Evolutionary conservation across 2,797 vertebrate genomes (phyloP).

Genomic region (Microctenopoma steveboyesi): DNA sequence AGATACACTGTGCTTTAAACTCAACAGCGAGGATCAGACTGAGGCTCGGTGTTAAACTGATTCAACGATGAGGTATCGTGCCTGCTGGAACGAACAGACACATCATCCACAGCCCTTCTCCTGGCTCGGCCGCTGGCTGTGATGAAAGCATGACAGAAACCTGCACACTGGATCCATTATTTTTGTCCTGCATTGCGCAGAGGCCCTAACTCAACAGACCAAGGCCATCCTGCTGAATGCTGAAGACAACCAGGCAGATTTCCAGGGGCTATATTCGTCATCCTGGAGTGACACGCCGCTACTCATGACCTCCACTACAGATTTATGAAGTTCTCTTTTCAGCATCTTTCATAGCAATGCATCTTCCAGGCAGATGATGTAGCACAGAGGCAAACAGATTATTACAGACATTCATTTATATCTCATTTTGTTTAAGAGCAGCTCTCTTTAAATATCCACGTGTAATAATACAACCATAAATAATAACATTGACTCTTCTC

Average conservation of each 20-base stretch:
- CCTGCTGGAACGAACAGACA: slow-evolving; percentile 26
- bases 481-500: too few relatives aligned
- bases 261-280: slow-evolving; percentile 56
- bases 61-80: too few relatives aligned
- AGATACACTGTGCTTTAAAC: not conserved
- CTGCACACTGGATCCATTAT: slow-evolving; percentile 37
- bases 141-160: slow-evolving; percentile 26
- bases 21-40: not conserved
- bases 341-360: not conserved
- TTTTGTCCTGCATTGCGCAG: slow-evolving; percentile 26
- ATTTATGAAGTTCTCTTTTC: slow-evolving; percentile 48
- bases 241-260: slow-evolving; percentile 50
- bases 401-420: too few relatives aligned
- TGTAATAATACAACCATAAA: too few relatives aligned
- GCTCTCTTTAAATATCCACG: too few relatives aligned
- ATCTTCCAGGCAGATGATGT: too few relatives aligned
- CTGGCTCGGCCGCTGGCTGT: not conserved
- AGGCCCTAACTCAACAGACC: slow-evolving; percentile 35
- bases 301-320: slow-evolving; percentile 33
- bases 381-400: not conserved
- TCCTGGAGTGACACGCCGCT: slow-evolving; percentile 36
- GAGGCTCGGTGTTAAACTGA: not conserved
- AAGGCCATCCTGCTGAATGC: slow-evolving; percentile 34
- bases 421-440: too few relatives aligned
- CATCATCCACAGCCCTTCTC: slow-evolving; percentile 4